Evolutionary conservation across 2,797 vertebrate genomes (phyloP).

Genomic region (Leontopithecus rosalia): DNA sequence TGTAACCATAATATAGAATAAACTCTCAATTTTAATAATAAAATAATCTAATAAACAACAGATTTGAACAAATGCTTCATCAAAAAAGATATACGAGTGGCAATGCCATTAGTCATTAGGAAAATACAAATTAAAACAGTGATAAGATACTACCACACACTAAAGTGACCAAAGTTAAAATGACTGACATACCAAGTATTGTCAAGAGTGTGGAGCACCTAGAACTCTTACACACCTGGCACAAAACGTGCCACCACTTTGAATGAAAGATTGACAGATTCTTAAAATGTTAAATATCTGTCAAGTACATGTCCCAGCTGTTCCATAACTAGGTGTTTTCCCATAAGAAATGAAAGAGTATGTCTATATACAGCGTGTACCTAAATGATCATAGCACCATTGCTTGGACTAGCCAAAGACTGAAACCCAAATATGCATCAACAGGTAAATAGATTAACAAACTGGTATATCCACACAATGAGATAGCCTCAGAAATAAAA

Average conservation of each 20-base stretch:
- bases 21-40: neutral
- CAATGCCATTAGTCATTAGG: neutral
- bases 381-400: neutral
- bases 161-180: conserved; percentile 15
- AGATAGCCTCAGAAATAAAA: neutral
- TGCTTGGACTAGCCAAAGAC: neutral
- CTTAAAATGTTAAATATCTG: neutral
- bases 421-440: neutral
- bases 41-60: neutral
- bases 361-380: neutral
- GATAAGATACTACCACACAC: neutral
- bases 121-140: conserved; percentile 5
- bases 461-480: neutral
- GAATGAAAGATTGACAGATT: neutral
- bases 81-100: neutral
- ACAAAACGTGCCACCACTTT: neutral
- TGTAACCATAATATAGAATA: neutral
- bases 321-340: neutral
- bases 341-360: neutral
- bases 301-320: neutral
- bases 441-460: neutral
- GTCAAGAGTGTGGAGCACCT: neutral
- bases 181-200: neutral
- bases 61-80: neutral
- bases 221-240: neutral